Evolutionary conservation across 2,113 vertebrate genomes (phyloP).

Genomic region (Ginglymostoma cirratum): DNA sequence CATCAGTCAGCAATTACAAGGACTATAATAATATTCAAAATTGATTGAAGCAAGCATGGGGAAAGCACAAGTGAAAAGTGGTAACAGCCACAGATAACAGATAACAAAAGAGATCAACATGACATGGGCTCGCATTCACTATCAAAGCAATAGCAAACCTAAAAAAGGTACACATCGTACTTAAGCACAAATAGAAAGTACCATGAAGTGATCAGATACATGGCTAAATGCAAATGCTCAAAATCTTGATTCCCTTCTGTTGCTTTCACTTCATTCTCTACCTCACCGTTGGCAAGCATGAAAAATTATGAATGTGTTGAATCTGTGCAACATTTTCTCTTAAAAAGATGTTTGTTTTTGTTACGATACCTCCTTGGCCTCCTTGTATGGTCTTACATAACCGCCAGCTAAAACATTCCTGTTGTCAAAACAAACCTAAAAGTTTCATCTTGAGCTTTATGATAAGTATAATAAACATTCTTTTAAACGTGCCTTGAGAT

Average conservation of each 20-base stretch:
- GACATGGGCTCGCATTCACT: neutral
- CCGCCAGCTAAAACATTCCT: neutral
- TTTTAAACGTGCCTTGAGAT: neutral
- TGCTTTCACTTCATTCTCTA: neutral
- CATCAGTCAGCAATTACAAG: neutral
- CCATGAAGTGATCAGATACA: neutral
- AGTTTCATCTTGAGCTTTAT: neutral
- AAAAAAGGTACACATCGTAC: neutral
- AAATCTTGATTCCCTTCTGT: neutral
- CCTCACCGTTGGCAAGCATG: neutral
- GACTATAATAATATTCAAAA: neutral
- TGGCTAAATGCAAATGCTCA: neutral
- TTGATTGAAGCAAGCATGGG: neutral
- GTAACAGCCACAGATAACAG: neutral
- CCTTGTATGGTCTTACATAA: neutral
- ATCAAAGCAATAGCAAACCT: neutral
- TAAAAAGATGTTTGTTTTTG: no score
- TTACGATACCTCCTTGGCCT: neutral
- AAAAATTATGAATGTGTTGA: neutral
- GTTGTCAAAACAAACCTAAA: neutral
- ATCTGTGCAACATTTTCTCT: neutral
- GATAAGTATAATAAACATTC: neutral
- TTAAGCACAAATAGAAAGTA: neutral
- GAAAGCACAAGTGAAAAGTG: neutral
- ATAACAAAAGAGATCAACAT: neutral